These are phyloP conservation scores for Coptodon rendalli DNA, from an alignment of 2,113 vertebrate species.

Conservation along the genomic window DNA sequence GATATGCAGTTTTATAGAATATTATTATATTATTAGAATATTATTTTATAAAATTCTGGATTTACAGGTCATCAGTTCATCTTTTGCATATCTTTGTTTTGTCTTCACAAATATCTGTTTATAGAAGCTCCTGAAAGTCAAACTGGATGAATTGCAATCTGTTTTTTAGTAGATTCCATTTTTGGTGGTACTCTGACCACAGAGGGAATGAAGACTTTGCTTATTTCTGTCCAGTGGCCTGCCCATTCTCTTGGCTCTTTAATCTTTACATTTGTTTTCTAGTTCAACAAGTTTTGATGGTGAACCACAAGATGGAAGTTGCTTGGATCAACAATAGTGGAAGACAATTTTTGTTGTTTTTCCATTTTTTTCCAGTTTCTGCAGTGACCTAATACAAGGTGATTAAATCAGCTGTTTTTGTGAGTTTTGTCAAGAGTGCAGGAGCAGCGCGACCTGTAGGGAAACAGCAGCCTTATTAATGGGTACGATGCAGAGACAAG, in stretches of 20 bases:
- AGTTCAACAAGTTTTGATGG: background rate
- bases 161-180: background rate
- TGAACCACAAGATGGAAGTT: background rate
- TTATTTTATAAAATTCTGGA: background rate
- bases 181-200: background rate
- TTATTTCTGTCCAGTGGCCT: background rate
- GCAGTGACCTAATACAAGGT: background rate
- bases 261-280: background rate
- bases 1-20: background rate
- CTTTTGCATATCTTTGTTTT: background rate
- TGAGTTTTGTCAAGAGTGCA: background rate
- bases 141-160: background rate
- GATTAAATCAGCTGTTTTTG: background rate
- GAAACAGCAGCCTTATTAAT: background rate
- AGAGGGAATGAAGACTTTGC: background rate
- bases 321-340: background rate
- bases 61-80: background rate
- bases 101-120: background rate
- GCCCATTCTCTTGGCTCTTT: background rate
- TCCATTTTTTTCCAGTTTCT: background rate
- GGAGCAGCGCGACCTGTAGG: background rate
- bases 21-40: background rate
- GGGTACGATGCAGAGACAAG: background rate
- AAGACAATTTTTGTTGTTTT: background rate
- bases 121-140: background rate